Evolutionary conservation across 2,797 vertebrate genomes (phyloP).

Genomic region (Champsocephalus esox): DNA sequence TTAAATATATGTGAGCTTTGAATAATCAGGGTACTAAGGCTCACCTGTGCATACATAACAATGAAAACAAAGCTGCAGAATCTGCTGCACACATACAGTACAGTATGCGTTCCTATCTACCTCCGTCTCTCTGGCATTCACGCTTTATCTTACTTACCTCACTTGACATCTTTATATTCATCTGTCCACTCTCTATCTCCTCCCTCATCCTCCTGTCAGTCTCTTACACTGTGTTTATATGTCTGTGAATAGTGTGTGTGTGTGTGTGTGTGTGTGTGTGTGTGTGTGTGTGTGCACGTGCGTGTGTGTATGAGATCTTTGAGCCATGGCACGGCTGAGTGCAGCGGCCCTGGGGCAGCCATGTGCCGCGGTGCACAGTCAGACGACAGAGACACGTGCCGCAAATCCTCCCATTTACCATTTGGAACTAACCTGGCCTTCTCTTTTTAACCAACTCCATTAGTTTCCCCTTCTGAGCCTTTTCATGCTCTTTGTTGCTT

Average conservation of each 20-base stretch:
- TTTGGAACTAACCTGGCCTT: conserved; percentile 33
- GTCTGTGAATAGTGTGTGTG: background rate
- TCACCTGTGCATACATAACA: conserved; percentile 32
- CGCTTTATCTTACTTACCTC: conserved; percentile 18
- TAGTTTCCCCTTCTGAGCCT: conserved; percentile 25
- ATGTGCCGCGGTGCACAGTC: conserved; percentile 54
- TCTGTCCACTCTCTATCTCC: background rate
- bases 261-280: conserved; percentile 20
- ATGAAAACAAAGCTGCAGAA: conserved; percentile 11
- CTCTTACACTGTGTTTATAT: conserved; percentile 18
- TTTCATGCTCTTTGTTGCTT: conserved; percentile 33
- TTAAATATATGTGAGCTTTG: conserved; percentile 12
- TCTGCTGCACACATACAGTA: background rate
- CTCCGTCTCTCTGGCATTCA: background rate
- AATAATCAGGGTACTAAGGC: conserved; percentile 21
- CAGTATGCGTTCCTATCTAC: conserved; percentile 5
- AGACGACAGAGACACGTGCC: conserved; percentile 63
- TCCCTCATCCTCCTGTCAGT: conserved; percentile 29
- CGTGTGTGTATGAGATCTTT: conserved; percentile 7
- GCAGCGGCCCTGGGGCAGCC: conserved; percentile 57
- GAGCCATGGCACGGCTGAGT: conserved; percentile 62
- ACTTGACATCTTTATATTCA: conserved; percentile 41
- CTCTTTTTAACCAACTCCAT: conserved; percentile 8
- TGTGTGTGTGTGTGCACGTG: conserved; percentile 17
- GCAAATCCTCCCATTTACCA: conserved; percentile 41